phyloP scores from a whole-genome alignment of 2,113 vertebrate genomes.

The Falcunculus frontatus region DNA sequence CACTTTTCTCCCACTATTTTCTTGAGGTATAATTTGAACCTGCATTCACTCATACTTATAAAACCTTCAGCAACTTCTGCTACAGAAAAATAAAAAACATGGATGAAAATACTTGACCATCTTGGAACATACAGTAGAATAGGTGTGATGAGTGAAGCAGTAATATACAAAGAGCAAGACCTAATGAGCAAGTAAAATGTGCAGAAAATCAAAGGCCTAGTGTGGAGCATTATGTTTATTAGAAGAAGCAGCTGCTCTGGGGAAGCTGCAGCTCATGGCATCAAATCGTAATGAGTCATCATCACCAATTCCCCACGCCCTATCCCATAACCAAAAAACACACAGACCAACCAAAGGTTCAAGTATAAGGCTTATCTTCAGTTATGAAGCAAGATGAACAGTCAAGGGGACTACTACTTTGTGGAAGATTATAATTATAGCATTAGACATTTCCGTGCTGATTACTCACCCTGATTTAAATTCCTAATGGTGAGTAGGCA shows the following conservation, averaged over 20 bases:
- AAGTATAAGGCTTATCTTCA: background rate
- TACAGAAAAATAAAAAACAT: background rate
- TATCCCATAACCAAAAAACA: background rate
- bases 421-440: background rate
- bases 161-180: background rate
- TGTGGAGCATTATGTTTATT: background rate
- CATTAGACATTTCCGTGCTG: background rate
- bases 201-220: conserved; percentile 21
- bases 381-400: background rate
- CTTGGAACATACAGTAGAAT: background rate
- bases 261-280: background rate
- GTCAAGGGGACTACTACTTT: background rate
- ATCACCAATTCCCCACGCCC: background rate
- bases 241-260: conserved; percentile 32
- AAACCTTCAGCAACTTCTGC: background rate
- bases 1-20: background rate
- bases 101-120: background rate
- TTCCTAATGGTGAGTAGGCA: background rate
- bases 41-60: background rate
- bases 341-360: background rate
- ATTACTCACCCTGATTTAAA: background rate
- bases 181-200: conserved; percentile 10
- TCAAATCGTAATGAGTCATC: background rate
- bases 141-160: background rate
- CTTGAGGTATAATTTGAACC: background rate